A percentile compares a stretch with the other conserved stretches of the same genome.
phyloP scores from a whole-genome alignment of 2,113 vertebrate species.

The Psilopsiagon aymara region DNA sequence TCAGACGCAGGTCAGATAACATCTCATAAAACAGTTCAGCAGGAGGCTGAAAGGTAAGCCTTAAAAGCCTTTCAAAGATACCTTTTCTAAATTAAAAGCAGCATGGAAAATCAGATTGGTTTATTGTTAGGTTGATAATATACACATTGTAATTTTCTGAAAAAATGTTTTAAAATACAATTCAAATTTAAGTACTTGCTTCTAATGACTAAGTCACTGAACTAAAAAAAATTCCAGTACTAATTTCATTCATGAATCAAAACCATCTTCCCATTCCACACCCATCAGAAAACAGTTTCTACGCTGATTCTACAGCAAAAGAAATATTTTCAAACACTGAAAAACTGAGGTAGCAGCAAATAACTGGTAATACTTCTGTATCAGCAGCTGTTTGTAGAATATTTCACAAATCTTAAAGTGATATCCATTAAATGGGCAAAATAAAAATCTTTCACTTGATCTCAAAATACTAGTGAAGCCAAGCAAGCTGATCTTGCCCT shows the following conservation, averaged over 20 bases:
- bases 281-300: neutral
- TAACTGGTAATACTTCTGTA: neutral
- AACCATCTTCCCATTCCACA: neutral
- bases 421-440: slow-evolving; percentile 40
- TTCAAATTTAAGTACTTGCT: neutral
- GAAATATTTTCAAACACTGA: neutral
- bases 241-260: neutral
- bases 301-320: neutral
- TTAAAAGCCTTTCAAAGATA: neutral
- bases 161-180: neutral
- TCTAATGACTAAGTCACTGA: neutral
- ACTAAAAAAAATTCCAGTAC: neutral
- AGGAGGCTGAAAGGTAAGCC: neutral
- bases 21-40: neutral
- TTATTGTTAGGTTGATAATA: neutral
- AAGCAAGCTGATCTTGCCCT: neutral
- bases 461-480: neutral
- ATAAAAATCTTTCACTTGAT: neutral
- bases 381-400: neutral
- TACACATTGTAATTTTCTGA: neutral
- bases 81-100: neutral
- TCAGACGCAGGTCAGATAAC: neutral
- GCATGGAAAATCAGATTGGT: neutral
- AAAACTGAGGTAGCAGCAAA: neutral
- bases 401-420: slow-evolving; percentile 43